Base-by-base conservation (phyloP, 2,113 vertebrate species). In the Redunca redunca region DNA sequence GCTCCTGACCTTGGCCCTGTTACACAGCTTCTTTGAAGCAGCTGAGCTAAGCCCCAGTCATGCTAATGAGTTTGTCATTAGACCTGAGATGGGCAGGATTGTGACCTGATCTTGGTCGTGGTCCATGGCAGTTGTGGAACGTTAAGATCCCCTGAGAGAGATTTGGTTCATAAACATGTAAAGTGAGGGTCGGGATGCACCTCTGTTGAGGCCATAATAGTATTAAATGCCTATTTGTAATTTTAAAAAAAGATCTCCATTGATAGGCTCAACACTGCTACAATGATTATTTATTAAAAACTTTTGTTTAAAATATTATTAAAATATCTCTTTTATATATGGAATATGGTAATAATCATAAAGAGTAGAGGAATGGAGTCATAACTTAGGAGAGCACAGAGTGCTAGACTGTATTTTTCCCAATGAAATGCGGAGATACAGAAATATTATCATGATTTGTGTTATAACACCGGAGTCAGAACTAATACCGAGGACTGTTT, bases 371-470 rank as follows among this genome's bases (percentile, higher is more conserved):
- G 88, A 97, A 62, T 36, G 84, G 71, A 46, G 82, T 87, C 57
- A 28, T 95, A 96, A 96, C 96, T 98, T 95, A 97, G 85, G 50
- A 62, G 21, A 88, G 60, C 33, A 40, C 67, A 93, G 57, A 93
- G 53, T 90, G 60, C 96, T 94, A 88, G 86, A 88, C 93, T 97
- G 50, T 96, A 97, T 96, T 98, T 96, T 96, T 83, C 58, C 84
- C 97, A 95, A 60, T 91, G 89, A 97, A 98, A 96, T 82, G 90
- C 53, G 58, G 97, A 97, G 93, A 97, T 97, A 96, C 88, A 95
- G 91, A 97, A 98, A 96, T 98, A 97, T 97, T 96, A 97, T 82
- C 91, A 88, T 97, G 97, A 97, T 98, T 98, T 97, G 96, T 98
- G 91, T 96, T 95, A 40, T 83, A 97, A 95, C 77, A 80, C 33